These are phyloP conservation scores for Musca domestica DNA, from an alignment of 1,140 invertebrate species.

Conservation along the genomic window DNA sequence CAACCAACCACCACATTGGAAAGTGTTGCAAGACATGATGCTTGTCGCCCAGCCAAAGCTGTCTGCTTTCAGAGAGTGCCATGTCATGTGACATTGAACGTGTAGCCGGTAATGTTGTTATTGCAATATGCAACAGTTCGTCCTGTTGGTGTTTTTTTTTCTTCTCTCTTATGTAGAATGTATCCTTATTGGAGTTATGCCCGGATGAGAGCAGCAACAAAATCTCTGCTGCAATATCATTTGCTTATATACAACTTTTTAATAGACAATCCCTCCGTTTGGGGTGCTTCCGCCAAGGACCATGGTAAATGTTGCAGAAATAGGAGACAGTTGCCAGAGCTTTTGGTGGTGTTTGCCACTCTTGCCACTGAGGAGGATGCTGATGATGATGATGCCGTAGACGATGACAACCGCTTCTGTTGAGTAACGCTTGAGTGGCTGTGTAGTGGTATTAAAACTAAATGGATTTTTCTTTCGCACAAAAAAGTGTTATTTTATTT, in stretches of 20 bases:
- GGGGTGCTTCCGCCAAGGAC: no score
- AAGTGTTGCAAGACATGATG: constrained; percentile 10
- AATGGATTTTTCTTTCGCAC: constrained; percentile 10
- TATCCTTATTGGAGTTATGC: background rate
- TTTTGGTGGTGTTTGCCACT: background rate
- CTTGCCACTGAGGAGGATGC: background rate
- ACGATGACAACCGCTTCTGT: no score
- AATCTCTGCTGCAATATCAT: constrained; percentile 2
- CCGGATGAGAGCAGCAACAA: background rate
- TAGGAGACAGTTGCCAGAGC: no score
- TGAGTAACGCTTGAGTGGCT: constrained; percentile 18
- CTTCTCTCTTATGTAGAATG: background rate
- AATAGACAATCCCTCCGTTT: background rate
- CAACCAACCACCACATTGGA: background rate
- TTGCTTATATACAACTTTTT: constrained; percentile 9
- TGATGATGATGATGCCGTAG: no score
- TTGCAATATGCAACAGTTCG: constrained; percentile 22
- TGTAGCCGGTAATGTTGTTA: constrained; percentile 1
- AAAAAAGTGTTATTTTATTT: background rate
- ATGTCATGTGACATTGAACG: constrained; percentile 18
- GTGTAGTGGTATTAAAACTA: constrained; percentile 22
- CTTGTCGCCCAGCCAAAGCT: no score
- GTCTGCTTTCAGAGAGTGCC: background rate
- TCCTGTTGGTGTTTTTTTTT: background rate
- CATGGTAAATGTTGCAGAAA: no score